Evolutionary conservation across 1,140 invertebrate species (phyloP).

Genomic region (Ips typographus): DNA sequence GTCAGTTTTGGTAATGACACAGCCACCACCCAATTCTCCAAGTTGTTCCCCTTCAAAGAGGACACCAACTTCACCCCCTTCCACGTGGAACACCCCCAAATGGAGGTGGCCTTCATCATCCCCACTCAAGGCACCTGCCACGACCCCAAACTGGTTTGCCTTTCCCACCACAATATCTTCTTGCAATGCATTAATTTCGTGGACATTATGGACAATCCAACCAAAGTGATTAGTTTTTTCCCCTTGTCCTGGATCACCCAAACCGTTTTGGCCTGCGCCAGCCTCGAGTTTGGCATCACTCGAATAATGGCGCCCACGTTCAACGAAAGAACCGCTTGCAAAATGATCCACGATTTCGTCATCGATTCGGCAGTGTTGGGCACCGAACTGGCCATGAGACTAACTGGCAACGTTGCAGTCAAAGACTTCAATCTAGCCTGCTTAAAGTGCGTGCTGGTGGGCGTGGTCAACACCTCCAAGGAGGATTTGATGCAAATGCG

Average conservation of each 20-base stretch:
- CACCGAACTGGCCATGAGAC: slow-evolving; percentile 33
- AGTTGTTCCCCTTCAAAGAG: slow-evolving; percentile 32
- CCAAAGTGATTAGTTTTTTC: slow-evolving; percentile 42
- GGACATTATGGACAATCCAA: slow-evolving; percentile 26
- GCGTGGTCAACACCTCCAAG: slow-evolving; percentile 32
- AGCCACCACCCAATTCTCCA: slow-evolving; percentile 31
- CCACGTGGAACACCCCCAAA: slow-evolving; percentile 32
- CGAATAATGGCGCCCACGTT: slow-evolving; percentile 38
- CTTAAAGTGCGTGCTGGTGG: slow-evolving; percentile 40
- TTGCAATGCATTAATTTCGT: slow-evolving; percentile 33
- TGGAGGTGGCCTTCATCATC: slow-evolving; percentile 40
- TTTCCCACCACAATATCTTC: slow-evolving; percentile 40
- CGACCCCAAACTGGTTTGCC: slow-evolving; percentile 39
- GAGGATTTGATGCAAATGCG: slow-evolving; percentile 30
- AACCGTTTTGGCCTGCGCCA: slow-evolving; percentile 36
- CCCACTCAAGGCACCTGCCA: slow-evolving; percentile 37
- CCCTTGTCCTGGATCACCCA: slow-evolving; percentile 42
- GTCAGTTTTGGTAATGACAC: slow-evolving; percentile 34
- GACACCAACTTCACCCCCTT: slow-evolving; percentile 32
- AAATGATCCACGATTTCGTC: slow-evolving; percentile 42
- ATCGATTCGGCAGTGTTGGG: slow-evolving; percentile 40
- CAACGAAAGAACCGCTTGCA: slow-evolving; percentile 40
- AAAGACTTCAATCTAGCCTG: slow-evolving; percentile 43
- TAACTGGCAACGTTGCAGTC: slow-evolving; percentile 23
- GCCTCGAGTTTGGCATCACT: slow-evolving; percentile 32